A percentile compares a stretch with the other conserved stretches of the same genome.
Conservation (phyloP, 2,113 vertebrate genomes). For the Oreotrochilus melanogaster region DNA sequence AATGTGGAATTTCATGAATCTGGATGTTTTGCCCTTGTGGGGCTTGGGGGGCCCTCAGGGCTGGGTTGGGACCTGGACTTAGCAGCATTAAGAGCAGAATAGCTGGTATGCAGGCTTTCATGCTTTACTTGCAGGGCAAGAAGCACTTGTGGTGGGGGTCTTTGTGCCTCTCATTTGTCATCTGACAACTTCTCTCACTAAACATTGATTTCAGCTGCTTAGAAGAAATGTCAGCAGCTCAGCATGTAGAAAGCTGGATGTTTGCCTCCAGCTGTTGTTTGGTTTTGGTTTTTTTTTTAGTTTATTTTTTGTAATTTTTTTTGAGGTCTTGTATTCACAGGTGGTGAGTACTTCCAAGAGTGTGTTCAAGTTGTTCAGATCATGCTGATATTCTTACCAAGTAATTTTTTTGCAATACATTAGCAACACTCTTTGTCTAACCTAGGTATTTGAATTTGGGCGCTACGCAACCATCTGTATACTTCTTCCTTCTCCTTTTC, state of each 20-base stretch:
- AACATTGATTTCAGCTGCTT: not conserved
- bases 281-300: not conserved
- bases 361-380: rapidly evolving
- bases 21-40: not conserved
- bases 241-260: not conserved
- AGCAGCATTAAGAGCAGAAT: not conserved
- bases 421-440: not conserved
- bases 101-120: not conserved
- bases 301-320: not conserved
- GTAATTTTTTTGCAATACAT: not conserved
- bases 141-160: not conserved
- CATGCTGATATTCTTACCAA: not conserved
- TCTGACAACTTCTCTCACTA: not conserved
- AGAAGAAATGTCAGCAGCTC: not conserved
- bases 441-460: not conserved
- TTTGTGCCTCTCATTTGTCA: not conserved
- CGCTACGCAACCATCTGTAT: not conserved
- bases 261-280: not conserved
- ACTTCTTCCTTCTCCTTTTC: not conserved
- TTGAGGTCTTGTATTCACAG: not conserved
- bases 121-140: not conserved
- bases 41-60: not conserved
- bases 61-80: not conserved
- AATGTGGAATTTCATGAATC: not conserved
- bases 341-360: not conserved